These are phyloP conservation scores for Drosophila falleni DNA, from an alignment of 2,888 invertebrate genomes.

Conservation along the genomic window DNA sequence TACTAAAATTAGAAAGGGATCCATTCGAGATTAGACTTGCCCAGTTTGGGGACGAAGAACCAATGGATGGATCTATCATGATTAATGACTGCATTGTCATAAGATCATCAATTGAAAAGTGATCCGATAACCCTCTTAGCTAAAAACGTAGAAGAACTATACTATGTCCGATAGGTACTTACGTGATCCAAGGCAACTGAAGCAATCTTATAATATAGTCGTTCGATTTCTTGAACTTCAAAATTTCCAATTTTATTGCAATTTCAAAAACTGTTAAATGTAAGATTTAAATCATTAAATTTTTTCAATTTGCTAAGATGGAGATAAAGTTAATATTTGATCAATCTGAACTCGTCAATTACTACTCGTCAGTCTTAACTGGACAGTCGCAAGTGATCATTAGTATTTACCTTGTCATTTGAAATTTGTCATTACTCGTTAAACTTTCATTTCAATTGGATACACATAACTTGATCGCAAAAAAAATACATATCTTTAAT, in stretches of 20 bases:
- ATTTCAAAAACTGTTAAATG: not conserved
- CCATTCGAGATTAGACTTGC: constrained; percentile 29
- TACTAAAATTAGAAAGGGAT: constrained; percentile 7
- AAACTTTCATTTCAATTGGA: no score
- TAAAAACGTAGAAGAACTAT: not conserved
- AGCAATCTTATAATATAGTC: not conserved
- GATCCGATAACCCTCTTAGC: not conserved
- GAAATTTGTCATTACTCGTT: not conserved
- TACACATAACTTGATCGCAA: not conserved
- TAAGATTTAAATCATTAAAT: not conserved
- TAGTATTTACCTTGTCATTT: not conserved
- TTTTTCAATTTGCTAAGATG: not conserved
- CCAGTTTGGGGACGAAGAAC: constrained; percentile 56
- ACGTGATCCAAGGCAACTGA: no score
- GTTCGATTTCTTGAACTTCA: not conserved
- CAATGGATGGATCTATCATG: constrained; percentile 49
- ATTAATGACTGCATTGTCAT: not conserved
- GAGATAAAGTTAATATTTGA: no score
- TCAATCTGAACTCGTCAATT: not conserved
- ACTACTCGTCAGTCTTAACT: not conserved
- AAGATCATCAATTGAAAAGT: not conserved
- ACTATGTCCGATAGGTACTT: not conserved
- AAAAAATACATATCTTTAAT: not conserved
- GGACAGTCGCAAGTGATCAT: no score
- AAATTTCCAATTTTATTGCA: not conserved